Evolutionary conservation across 2,888 invertebrate genomes (phyloP).

Genomic region (Sesia bembeciformis): DNA sequence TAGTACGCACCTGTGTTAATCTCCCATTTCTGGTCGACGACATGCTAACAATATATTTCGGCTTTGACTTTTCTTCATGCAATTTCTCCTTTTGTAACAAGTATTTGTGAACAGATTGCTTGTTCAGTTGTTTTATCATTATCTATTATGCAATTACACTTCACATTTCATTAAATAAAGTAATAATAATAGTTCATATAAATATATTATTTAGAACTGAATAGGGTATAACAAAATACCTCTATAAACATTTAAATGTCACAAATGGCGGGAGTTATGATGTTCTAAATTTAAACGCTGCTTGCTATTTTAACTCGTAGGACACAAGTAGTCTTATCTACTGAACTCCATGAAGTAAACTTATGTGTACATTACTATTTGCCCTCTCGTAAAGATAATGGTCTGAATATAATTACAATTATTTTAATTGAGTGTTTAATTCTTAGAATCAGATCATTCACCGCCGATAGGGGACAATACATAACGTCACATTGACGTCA

Average conservation of each 20-base stretch:
- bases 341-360: slow-evolving; percentile 21
- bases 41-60: slow-evolving; percentile 12
- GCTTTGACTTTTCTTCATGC: slow-evolving; percentile 32
- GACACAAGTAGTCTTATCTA: slow-evolving; percentile 31
- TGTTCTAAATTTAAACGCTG: not conserved
- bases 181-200: not conserved
- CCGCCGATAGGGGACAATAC: slow-evolving; percentile 5
- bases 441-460: slow-evolving; percentile 4
- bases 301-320: slow-evolving; percentile 1
- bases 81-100: slow-evolving; percentile 41
- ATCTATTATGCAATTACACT: not conserved
- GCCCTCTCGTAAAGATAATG: slow-evolving; percentile 16
- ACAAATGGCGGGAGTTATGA: not conserved
- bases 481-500: slow-evolving; percentile 5
- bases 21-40: too few relatives aligned
- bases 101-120: slow-evolving; percentile 48
- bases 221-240: too few relatives aligned
- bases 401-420: not conserved
- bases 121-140: slow-evolving; percentile 45
- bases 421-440: slow-evolving; percentile 6
- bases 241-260: too few relatives aligned
- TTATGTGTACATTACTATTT: slow-evolving; percentile 33
- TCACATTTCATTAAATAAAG: not conserved
- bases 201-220: too few relatives aligned
- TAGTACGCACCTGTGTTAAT: too few relatives aligned